A percentile compares a stretch with the other conserved stretches of the same genome.
Evolutionary conservation across 2,113 vertebrate genomes (phyloP).

Genomic region (Ahaetulla prasina): DNA sequence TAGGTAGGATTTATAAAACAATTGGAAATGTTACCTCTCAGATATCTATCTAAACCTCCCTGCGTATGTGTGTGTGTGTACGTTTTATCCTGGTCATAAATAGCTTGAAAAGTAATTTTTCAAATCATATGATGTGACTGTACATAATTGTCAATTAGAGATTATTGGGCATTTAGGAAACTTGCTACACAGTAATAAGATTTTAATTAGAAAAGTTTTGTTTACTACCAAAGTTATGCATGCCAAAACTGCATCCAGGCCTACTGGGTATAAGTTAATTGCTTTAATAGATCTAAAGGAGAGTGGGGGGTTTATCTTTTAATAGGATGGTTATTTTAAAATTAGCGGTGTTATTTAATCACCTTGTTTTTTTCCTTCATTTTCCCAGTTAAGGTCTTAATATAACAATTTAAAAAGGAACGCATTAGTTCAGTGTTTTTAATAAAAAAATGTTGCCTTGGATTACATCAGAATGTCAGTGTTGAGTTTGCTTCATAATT

Average conservation of each 20-base stretch:
- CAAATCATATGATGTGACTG: not conserved
- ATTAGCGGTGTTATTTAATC: not conserved
- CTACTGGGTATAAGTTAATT: not conserved
- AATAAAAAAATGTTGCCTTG: not conserved
- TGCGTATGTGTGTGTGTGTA: not conserved
- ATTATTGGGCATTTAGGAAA: not conserved
- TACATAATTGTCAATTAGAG: not conserved
- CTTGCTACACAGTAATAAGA: not conserved
- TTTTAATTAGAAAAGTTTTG: not conserved
- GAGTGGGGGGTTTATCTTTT: not conserved
- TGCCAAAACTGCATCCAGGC: not conserved
- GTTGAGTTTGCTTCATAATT: not conserved
- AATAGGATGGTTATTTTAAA: not conserved
- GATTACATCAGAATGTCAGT: not conserved
- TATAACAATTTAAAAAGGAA: not conserved
- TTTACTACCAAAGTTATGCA: not conserved
- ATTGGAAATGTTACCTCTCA: not conserved
- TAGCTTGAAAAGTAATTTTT: not conserved
- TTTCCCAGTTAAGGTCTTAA: not conserved
- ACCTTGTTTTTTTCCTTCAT: not conserved
- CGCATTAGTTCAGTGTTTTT: not conserved
- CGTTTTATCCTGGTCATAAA: not conserved
- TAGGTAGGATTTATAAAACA: not conserved
- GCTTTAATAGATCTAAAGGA: not conserved
- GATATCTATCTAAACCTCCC: not conserved